Percentiles rank a stretch among this genome's conserved stretches.
phyloP scores from a whole-genome alignment of 2,113 vertebrate genomes.

The Cynopterus brachyotis region DNA sequence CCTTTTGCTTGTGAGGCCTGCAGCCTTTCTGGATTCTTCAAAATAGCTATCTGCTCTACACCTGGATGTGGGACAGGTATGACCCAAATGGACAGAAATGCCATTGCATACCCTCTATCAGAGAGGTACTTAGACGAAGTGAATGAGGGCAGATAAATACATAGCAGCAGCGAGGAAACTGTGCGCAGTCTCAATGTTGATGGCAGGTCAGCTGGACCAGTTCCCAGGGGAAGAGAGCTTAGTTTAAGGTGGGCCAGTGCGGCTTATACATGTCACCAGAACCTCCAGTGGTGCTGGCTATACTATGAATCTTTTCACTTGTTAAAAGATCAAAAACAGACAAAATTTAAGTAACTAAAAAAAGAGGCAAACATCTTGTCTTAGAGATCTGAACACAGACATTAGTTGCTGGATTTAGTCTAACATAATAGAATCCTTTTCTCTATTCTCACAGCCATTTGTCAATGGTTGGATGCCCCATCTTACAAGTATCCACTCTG shows the following conservation, averaged over 20 bases:
- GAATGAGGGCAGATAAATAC: neutral
- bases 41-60: neutral
- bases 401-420: neutral
- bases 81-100: neutral
- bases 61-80: neutral
- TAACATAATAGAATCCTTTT: neutral
- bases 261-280: neutral
- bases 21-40: neutral
- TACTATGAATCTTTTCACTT: neutral
- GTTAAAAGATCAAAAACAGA: neutral
- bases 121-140: neutral
- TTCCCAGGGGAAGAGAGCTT: neutral
- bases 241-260: neutral
- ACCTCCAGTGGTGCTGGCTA: rapidly evolving
- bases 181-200: neutral
- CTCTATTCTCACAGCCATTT: neutral
- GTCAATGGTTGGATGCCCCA: neutral
- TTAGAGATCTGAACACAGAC: neutral
- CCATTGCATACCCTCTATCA: neutral
- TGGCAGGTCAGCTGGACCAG: neutral
- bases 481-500: neutral
- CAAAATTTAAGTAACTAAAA: neutral
- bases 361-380: neutral
- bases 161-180: neutral
- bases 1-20: neutral